Conservation (phyloP, 2,113 vertebrate genomes). For the Sceloporus undulatus region DNA sequence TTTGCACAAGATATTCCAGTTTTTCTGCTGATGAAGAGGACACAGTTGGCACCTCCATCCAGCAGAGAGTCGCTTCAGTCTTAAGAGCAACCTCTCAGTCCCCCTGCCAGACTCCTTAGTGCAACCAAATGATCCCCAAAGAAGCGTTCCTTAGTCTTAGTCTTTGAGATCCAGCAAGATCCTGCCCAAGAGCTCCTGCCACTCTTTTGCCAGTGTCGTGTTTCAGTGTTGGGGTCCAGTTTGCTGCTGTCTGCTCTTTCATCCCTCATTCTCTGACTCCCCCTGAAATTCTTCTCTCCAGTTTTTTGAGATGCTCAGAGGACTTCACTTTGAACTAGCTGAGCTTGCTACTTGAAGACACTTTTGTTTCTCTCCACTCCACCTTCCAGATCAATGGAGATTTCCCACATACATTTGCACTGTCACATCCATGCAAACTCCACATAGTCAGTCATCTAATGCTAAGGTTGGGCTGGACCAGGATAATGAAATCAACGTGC, state of each 20-base stretch:
- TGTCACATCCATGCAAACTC: neutral
- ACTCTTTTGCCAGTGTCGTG: neutral
- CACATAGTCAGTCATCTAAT: neutral
- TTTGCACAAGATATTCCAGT: neutral
- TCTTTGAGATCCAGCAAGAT: neutral
- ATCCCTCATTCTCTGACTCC: too few relatives aligned
- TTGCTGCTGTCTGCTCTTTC: neutral
- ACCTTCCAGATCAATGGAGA: neutral
- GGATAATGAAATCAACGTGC: neutral
- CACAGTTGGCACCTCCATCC: neutral
- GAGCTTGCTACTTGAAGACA: neutral
- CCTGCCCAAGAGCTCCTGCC: constrained; percentile 12
- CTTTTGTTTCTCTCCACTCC: neutral
- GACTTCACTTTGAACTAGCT: neutral
- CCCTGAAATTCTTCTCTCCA: neutral
- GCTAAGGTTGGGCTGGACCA: neutral
- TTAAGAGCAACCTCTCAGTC: too few relatives aligned
- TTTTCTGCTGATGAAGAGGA: neutral
- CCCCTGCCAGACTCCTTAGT: neutral
- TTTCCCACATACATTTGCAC: too few relatives aligned
- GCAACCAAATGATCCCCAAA: neutral
- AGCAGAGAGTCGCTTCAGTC: neutral
- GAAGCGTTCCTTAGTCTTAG: neutral
- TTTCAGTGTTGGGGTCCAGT: neutral
- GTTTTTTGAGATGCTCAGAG: neutral